These are phyloP conservation scores for Caenorhabditis inopinata DNA, from an alignment of 1,140 invertebrate genomes.

Conservation along the genomic window DNA sequence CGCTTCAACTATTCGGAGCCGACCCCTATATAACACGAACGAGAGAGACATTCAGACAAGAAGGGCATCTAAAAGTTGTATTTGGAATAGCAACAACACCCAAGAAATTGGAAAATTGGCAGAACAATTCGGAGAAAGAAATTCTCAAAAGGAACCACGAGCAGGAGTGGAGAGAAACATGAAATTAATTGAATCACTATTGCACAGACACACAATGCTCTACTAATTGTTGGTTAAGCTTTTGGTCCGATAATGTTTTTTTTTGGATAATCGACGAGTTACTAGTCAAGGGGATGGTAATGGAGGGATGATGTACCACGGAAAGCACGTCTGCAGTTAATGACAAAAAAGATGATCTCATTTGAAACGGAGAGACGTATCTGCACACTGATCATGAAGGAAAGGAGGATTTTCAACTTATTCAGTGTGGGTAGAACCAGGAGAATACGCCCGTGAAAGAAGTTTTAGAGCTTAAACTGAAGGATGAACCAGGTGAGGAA, in stretches of 20 bases:
- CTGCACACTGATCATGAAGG: no score
- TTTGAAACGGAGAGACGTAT: no score
- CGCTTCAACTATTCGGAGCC: conserved; percentile 10
- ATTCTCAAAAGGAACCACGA: background rate
- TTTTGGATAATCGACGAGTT: background rate
- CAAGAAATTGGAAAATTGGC: background rate
- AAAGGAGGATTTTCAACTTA: no score
- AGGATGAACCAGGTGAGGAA: no score
- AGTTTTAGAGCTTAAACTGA: no score
- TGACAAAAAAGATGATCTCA: no score
- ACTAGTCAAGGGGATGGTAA: background rate
- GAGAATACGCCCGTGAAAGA: no score
- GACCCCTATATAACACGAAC: background rate
- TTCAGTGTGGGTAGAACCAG: no score
- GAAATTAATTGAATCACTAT: conserved; percentile 27
- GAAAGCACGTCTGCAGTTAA: no score
- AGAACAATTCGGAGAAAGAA: background rate
- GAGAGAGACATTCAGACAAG: no score
- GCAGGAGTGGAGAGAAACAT: background rate
- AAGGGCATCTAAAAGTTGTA: conserved; percentile 20
- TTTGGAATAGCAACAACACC: background rate
- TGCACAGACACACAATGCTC: background rate
- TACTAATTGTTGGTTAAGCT: background rate
- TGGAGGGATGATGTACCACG: no score
- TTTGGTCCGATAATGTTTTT: background rate